Percentiles rank a stretch among this genome's conserved stretches.
Evolutionary conservation across 2,113 vertebrate species (phyloP).

Genomic region (Melanerpes formicivorus): DNA sequence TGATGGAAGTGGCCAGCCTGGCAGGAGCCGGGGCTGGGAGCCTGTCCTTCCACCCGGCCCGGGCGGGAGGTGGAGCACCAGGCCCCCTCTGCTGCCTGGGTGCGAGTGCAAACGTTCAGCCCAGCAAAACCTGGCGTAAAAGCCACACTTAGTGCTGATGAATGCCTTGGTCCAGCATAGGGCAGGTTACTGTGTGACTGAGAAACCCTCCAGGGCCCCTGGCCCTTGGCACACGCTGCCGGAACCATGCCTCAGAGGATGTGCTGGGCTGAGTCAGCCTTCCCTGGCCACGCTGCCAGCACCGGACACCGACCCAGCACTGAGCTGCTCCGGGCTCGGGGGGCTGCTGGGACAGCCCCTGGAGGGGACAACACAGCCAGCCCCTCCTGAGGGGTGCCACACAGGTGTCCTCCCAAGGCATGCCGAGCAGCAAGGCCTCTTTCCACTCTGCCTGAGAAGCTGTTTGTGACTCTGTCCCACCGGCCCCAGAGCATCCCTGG

Average conservation of each 20-base stretch:
- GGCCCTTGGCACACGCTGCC: background rate
- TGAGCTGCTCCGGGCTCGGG: background rate
- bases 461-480: background rate
- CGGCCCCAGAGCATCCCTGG: background rate
- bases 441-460: background rate
- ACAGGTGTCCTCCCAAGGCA: background rate
- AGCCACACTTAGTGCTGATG: background rate
- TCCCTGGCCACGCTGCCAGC: fast-evolving
- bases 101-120: background rate
- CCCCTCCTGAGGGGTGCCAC: background rate
- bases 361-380: background rate
- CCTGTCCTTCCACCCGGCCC: fast-evolving
- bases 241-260: background rate
- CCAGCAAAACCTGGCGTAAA: background rate
- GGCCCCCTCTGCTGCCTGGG: background rate
- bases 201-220: background rate
- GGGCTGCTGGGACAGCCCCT: background rate
- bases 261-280: background rate
- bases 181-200: background rate
- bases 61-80: background rate
- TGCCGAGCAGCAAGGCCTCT: fast-evolving
- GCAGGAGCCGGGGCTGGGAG: background rate
- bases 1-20: background rate
- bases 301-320: background rate
- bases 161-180: background rate